These are phyloP conservation scores for Alethe castanea DNA, from an alignment of 2,113 vertebrate species.

Conservation along the genomic window DNA sequence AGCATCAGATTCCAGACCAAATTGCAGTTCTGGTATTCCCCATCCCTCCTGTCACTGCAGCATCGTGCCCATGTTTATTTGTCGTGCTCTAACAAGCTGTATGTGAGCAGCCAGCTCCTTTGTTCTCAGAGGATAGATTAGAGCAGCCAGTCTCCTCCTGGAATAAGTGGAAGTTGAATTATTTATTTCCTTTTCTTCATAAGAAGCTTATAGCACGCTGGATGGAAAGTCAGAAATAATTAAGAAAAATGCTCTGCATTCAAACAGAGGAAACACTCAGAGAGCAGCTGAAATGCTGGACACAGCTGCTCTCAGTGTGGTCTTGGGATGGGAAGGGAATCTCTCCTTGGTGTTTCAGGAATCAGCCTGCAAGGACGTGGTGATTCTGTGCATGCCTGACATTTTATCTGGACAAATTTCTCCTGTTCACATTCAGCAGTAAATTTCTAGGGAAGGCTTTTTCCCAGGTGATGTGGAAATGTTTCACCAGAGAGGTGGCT, in stretches of 20 bases:
- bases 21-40: not conserved
- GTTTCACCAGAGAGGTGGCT: not conserved
- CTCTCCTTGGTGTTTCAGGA: not conserved
- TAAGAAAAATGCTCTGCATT: constrained; percentile 47
- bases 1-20: not conserved
- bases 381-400: not conserved
- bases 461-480: not conserved
- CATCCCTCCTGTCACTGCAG: not conserved
- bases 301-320: not conserved
- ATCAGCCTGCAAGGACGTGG: not conserved
- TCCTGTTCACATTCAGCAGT: not conserved
- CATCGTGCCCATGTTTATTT: constrained; percentile 31
- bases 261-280: not conserved
- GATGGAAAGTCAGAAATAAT: constrained; percentile 72
- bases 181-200: constrained; percentile 68
- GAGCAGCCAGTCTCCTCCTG: constrained; percentile 61
- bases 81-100: constrained; percentile 36
- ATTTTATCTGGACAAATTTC: not conserved
- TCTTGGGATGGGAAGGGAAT: not conserved
- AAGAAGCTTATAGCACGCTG: constrained; percentile 65
- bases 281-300: not conserved
- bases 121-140: constrained; percentile 68
- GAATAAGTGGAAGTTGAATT: constrained; percentile 66
- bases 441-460: not conserved
- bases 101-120: constrained; percentile 57